A percentile compares a stretch with the other conserved stretches of the same genome.
These are phyloP conservation scores for Synaphobranchus kaupii DNA, from an alignment of 2,797 vertebrate genomes.

Conservation along the genomic window DNA sequence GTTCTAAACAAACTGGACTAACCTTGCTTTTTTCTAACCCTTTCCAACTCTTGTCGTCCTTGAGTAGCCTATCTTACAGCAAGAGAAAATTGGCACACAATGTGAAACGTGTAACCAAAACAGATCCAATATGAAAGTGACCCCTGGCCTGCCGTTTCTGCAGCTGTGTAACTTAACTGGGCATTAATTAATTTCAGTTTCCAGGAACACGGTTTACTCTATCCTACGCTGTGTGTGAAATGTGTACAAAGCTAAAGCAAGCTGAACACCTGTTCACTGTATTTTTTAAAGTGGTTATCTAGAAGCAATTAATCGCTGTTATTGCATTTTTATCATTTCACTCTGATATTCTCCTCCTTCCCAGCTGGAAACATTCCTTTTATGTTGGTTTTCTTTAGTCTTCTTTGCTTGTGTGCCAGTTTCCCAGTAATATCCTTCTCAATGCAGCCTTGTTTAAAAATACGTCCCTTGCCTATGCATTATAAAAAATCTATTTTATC, in stretches of 20 bases:
- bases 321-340: conserved; percentile 7
- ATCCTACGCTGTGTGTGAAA: background rate
- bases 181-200: conserved; percentile 14
- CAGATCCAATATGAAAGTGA: conserved; percentile 44
- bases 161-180: conserved; percentile 42
- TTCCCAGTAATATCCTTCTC: background rate
- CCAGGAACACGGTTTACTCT: background rate
- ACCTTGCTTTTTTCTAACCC: conserved; percentile 67
- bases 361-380: background rate
- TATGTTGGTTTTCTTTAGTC: background rate
- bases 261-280: background rate
- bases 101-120: conserved; percentile 64
- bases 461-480: background rate
- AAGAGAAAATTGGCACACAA: conserved; percentile 50
- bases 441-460: background rate
- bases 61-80: conserved; percentile 47
- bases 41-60: conserved; percentile 56
- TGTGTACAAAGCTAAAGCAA: background rate
- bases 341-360: conserved; percentile 8
- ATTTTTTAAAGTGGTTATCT: background rate
- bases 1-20: conserved; percentile 52
- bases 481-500: background rate
- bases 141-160: conserved; percentile 41
- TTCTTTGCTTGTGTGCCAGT: background rate
- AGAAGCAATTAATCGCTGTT: background rate